Conservation (phyloP, 2,888 invertebrate species). For the Ariolimax columbianus region DNA sequence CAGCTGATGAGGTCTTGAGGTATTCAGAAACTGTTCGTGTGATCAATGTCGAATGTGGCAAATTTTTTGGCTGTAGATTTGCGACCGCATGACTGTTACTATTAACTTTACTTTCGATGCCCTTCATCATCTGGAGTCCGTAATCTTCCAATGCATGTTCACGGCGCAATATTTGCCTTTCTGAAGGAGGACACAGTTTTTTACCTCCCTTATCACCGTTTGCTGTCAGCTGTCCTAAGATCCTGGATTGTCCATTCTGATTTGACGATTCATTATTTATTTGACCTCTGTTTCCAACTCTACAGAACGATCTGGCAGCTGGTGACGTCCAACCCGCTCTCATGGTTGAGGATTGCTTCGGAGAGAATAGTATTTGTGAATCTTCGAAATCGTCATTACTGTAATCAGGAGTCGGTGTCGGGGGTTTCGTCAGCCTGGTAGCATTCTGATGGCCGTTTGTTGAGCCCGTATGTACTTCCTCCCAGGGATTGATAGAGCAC, state of each 20-base stretch:
- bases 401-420: slow-evolving; percentile 27
- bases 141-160: not conserved
- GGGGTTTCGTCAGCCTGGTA: not conserved
- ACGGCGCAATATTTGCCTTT: not conserved
- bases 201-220: not conserved
- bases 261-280: not conserved
- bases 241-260: too few species aligned
- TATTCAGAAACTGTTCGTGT: not conserved
- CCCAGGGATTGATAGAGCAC: not conserved
- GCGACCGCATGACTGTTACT: not conserved
- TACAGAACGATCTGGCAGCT: not conserved
- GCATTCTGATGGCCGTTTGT: not conserved
- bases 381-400: not conserved
- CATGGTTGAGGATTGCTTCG: slow-evolving; percentile 7
- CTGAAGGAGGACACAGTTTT: not conserved
- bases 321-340: not conserved
- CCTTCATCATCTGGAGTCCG: not conserved
- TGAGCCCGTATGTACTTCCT: not conserved
- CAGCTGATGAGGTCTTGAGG: too few species aligned
- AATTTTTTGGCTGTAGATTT: not conserved
- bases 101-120: not conserved
- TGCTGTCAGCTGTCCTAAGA: not conserved
- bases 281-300: not conserved
- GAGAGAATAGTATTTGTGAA: not conserved
- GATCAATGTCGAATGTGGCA: not conserved